These are phyloP conservation scores for Poecilia wingei DNA, from an alignment of 2,797 vertebrate species.

Conservation along the genomic window DNA sequence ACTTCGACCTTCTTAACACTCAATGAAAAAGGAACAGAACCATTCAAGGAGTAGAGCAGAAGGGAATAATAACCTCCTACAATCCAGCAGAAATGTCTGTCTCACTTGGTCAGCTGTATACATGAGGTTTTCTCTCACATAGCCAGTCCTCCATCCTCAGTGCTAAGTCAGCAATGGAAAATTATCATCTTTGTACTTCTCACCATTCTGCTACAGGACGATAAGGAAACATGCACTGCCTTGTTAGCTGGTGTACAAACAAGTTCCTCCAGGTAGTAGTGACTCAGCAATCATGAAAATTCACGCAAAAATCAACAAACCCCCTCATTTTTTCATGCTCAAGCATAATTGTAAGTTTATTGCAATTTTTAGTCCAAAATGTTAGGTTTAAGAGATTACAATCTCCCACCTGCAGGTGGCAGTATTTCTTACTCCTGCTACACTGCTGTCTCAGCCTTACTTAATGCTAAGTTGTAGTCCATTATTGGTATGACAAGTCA, in stretches of 20 bases:
- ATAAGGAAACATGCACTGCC: background rate
- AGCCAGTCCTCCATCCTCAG: background rate
- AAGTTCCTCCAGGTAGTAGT: too few relatives aligned
- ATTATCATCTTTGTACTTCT: background rate
- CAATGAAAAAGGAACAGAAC: constrained; percentile 18
- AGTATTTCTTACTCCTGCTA: background rate
- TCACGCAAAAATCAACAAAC: background rate
- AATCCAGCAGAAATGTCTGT: background rate
- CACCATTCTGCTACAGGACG: background rate
- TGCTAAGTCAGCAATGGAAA: background rate
- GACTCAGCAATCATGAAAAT: too few relatives aligned
- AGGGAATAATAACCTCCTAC: constrained; percentile 5
- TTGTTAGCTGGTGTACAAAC: background rate
- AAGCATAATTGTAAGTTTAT: background rate
- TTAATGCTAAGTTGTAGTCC: background rate
- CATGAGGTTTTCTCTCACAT: constrained; percentile 2
- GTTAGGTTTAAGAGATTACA: background rate
- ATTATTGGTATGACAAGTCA: background rate
- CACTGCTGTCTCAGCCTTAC: background rate
- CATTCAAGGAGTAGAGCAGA: constrained; percentile 7
- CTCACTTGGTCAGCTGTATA: constrained; percentile 2
- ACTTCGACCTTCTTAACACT: constrained; percentile 49
- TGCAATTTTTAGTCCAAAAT: background rate
- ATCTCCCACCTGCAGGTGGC: background rate
- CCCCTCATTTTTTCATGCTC: background rate